phyloP scores from a whole-genome alignment of 1,140 invertebrate species.

The Zaprionus africanus region DNA sequence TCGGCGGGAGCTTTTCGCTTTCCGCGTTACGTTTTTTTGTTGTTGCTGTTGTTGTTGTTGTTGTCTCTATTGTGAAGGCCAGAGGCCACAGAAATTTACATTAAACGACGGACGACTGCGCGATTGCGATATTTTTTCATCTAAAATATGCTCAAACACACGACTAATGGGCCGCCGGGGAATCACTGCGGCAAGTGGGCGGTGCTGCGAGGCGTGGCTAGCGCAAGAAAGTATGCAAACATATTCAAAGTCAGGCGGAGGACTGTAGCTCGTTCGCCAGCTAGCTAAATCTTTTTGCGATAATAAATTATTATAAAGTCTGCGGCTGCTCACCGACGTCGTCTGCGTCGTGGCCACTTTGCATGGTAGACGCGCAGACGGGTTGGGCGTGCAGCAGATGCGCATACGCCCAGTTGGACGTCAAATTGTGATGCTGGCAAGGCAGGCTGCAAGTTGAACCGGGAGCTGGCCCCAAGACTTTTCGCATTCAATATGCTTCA shows the following conservation, averaged over 20 bases:
- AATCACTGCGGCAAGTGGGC: conserved; percentile 40
- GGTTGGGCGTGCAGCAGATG: conserved; percentile 39
- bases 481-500: conserved; percentile 70
- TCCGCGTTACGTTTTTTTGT: conserved; percentile 1
- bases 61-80: background rate
- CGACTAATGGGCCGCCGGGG: conserved; percentile 76
- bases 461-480: conserved; percentile 25
- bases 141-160: conserved; percentile 69
- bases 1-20: background rate
- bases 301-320: conserved; percentile 83
- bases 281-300: conserved; percentile 64
- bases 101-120: conserved; percentile 34
- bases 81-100: conserved; percentile 39
- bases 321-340: conserved; percentile 30
- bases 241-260: conserved; percentile 47
- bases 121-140: conserved; percentile 76
- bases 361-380: conserved; percentile 53
- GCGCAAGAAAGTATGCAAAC: conserved; percentile 53
- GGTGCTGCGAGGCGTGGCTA: background rate
- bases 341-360: conserved; percentile 42
- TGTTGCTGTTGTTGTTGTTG: background rate
- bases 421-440: conserved; percentile 51
- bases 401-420: conserved; percentile 74
- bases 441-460: conserved; percentile 1
- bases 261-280: background rate